A percentile compares a stretch with the other conserved stretches of the same genome.
Evolutionary conservation across 2,113 vertebrate species (phyloP).

Genomic region (Tympanuchus pallidicinctus): DNA sequence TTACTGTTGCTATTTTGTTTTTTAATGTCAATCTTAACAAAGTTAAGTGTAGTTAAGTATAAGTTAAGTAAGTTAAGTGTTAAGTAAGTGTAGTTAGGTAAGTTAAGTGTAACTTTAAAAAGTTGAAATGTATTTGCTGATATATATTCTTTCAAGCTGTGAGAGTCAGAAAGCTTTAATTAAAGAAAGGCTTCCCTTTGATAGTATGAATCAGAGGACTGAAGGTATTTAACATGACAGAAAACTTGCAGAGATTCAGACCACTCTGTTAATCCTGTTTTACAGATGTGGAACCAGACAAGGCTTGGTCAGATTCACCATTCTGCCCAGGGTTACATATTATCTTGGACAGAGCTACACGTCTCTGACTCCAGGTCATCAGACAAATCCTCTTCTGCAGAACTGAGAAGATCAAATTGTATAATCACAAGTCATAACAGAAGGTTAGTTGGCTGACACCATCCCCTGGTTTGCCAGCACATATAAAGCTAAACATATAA

Average conservation of each 20-base stretch:
- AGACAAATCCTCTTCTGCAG: neutral
- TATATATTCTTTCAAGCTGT: neutral
- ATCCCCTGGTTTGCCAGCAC: neutral
- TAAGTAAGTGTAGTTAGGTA: no score
- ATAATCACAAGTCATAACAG: neutral
- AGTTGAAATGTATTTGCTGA: neutral
- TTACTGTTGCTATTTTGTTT: neutral
- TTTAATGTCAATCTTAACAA: neutral
- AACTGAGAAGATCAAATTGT: neutral
- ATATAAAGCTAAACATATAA: rapidly evolving
- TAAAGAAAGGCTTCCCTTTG: neutral
- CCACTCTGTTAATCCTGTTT: neutral
- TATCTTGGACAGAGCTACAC: neutral
- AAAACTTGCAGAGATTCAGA: neutral
- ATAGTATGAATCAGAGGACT: neutral
- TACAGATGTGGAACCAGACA: neutral
- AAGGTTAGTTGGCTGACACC: neutral
- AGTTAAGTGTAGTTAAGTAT: no score
- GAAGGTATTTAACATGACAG: neutral
- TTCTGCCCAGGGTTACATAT: neutral
- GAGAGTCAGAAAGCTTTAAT: neutral
- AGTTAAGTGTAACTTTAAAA: no score
- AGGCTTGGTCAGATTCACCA: neutral
- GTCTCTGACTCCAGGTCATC: neutral
- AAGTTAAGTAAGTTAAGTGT: no score